phyloP scores from a whole-genome alignment of 2,888 invertebrate species.

The Tinea semifulvella region DNA sequence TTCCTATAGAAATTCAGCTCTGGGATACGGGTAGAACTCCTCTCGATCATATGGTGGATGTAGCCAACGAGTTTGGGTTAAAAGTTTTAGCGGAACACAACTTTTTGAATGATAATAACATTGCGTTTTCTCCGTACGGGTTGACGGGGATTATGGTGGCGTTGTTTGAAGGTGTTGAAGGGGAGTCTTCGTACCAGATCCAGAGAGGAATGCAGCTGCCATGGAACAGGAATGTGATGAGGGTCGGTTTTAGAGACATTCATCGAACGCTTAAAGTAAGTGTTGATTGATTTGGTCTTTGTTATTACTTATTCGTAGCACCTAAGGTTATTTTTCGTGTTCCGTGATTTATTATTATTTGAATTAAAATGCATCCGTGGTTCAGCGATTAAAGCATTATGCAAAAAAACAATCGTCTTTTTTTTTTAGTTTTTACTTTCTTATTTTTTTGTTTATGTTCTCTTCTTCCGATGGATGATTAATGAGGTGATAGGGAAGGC shows the following conservation, averaged over 20 bases:
- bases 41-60: constrained; percentile 80
- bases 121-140: constrained; percentile 87
- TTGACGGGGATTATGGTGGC: constrained; percentile 82
- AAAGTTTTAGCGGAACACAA: constrained; percentile 76
- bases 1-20: constrained; percentile 52
- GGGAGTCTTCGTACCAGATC: constrained; percentile 77
- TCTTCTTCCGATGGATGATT: no score
- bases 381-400: no score
- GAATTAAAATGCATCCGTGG: no score
- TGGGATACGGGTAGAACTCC: constrained; percentile 65
- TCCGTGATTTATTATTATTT: no score
- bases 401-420: no score
- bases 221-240: constrained; percentile 74
- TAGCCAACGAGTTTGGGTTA: constrained; percentile 77
- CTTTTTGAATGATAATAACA: constrained; percentile 78
- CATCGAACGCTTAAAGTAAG: constrained; percentile 83
- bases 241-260: constrained; percentile 84
- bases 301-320: no score
- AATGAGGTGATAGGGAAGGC: no score
- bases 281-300: no score
- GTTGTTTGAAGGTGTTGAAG: constrained; percentile 80
- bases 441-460: no score
- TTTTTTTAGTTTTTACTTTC: no score
- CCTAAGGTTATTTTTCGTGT: no score
- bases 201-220: constrained; percentile 75